Percentiles rank a stretch among this genome's conserved stretches.
phyloP scores from a whole-genome alignment of 2,113 vertebrate species.

The Phainopepla nitens region DNA sequence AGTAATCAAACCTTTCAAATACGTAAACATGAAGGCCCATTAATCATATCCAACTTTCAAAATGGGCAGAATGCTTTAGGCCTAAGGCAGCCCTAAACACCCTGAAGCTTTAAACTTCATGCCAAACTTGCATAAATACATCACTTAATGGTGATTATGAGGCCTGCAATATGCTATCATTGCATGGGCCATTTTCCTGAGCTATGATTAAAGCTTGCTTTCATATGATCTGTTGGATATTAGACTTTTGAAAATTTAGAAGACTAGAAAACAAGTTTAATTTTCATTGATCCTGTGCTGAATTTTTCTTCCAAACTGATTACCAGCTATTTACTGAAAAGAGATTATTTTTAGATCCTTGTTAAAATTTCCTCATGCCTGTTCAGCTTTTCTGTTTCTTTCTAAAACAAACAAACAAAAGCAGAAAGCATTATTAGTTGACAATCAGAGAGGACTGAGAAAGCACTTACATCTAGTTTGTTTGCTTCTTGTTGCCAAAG shows the following conservation, averaged over 20 bases:
- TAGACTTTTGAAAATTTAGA: not conserved
- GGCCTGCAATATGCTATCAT: not conserved
- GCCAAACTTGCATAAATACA: not conserved
- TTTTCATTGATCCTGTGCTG: not conserved
- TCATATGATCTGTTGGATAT: not conserved
- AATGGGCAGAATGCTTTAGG: not conserved
- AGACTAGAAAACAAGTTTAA: not conserved
- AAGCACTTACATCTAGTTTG: not conserved
- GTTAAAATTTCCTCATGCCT: not conserved
- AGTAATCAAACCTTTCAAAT: not conserved
- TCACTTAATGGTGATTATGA: not conserved
- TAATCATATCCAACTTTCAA: not conserved
- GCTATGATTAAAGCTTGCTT: not conserved
- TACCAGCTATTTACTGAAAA: not conserved
- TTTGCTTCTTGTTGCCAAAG: not conserved
- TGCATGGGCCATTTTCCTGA: not conserved
- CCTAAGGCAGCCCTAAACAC: not conserved
- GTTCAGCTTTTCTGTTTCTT: not conserved
- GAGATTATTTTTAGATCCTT: not conserved
- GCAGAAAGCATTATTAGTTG: not conserved
- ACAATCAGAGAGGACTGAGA: not conserved
- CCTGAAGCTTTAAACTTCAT: not conserved
- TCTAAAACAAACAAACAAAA: not conserved
- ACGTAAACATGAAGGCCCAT: not conserved
- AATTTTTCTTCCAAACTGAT: not conserved